Evolutionary conservation across 2,113 vertebrate species (phyloP).

Genomic region (Miniopterus natalensis): DNA sequence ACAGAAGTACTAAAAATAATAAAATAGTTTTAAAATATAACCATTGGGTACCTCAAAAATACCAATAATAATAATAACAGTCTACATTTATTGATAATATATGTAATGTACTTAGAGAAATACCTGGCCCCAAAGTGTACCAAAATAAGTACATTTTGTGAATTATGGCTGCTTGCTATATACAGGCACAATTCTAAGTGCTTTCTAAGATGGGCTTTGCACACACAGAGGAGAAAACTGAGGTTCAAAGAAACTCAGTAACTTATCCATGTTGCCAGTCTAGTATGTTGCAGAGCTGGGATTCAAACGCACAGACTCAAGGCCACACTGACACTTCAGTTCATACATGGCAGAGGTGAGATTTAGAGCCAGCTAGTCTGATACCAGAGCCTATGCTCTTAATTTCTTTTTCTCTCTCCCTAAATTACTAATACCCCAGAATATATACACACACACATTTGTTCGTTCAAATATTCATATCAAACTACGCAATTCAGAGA

Average conservation of each 20-base stretch:
- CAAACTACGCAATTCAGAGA: not conserved
- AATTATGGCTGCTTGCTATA: not conserved
- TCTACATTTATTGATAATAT: not conserved
- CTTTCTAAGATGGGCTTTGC: not conserved
- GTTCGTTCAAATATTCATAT: not conserved
- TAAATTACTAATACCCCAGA: not conserved
- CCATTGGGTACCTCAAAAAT: not conserved
- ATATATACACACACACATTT: not conserved
- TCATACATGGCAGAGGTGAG: not conserved
- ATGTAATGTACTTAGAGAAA: not conserved
- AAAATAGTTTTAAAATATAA: constrained; percentile 23
- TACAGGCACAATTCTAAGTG: too few relatives aligned
- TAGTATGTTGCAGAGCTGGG: not conserved
- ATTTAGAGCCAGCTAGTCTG: not conserved
- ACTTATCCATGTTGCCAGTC: not conserved
- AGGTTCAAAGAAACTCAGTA: not conserved
- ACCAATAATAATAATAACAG: not conserved
- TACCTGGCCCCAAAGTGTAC: not conserved
- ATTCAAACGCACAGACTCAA: not conserved
- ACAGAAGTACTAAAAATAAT: not conserved
- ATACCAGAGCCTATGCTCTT: not conserved
- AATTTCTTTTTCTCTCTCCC: not conserved
- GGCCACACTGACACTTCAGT: not conserved
- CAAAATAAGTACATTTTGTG: not conserved
- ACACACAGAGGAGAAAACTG: not conserved